phyloP scores from a whole-genome alignment of 2,113 vertebrate genomes.

The Gorsachius goisagi region DNA sequence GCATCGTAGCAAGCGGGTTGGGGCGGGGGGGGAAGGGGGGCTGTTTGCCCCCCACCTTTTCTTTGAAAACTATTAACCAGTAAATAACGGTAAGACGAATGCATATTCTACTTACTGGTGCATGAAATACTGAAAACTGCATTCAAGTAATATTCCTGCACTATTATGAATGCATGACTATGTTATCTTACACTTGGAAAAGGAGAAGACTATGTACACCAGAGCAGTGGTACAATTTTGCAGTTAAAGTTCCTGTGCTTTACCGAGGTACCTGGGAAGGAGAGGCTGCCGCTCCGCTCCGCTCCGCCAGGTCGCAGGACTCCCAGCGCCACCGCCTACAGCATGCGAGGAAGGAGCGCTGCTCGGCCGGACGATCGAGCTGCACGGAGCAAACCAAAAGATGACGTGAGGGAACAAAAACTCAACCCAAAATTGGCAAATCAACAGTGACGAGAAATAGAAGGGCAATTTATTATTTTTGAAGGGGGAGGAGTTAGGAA shows the following conservation, averaged over 20 bases:
- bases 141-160: constrained; percentile 63
- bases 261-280: constrained; percentile 63
- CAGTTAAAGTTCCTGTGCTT: constrained; percentile 69
- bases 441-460: constrained; percentile 37
- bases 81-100: constrained; percentile 14
- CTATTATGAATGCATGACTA: constrained; percentile 37
- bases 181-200: constrained; percentile 37
- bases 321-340: constrained; percentile 54
- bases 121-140: constrained; percentile 55
- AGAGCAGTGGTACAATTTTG: constrained; percentile 22
- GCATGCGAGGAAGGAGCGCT: constrained; percentile 43
- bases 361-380: not conserved
- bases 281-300: not conserved
- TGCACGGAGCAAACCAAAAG: constrained; percentile 35
- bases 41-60: not conserved
- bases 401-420: constrained; percentile 21
- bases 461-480: constrained; percentile 36
- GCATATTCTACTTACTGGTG: constrained; percentile 54
- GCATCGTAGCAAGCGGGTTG: constrained; percentile 64
- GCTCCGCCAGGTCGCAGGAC: not conserved
- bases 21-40: not conserved
- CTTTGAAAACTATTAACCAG: constrained; percentile 40
- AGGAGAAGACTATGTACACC: constrained; percentile 57
- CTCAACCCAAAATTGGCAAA: constrained; percentile 39
- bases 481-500: not conserved